A percentile compares a stretch with the other conserved stretches of the same genome.
phyloP scores from a whole-genome alignment of 64 coral and sea anemone genomes.

The Actinia tenebrosa region DNA sequence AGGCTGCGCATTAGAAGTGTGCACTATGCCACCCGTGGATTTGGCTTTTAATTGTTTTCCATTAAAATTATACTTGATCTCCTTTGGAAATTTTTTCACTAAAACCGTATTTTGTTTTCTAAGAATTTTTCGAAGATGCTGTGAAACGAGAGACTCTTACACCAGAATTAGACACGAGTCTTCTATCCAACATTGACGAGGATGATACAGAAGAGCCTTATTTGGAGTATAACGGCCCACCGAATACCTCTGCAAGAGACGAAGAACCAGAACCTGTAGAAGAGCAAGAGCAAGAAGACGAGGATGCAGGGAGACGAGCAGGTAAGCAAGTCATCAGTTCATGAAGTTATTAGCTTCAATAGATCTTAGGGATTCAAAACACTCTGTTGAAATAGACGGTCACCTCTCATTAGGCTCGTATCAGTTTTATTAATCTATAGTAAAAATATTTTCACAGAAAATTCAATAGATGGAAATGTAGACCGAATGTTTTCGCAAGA shows the following conservation, averaged over 20 bases:
- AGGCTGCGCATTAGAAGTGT: too few relatives aligned
- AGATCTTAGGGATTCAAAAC: too few relatives aligned
- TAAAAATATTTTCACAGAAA: background rate
- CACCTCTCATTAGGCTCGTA: too few relatives aligned
- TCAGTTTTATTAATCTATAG: background rate
- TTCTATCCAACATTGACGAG: slow-evolving; percentile 9
- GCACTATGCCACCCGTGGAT: too few relatives aligned
- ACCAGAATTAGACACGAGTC: background rate
- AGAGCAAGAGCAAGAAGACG: background rate
- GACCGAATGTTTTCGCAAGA: background rate
- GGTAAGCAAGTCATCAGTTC: background rate
- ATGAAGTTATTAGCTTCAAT: background rate
- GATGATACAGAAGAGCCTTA: background rate
- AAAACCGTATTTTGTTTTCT: background rate
- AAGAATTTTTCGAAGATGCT: slow-evolving; percentile 24
- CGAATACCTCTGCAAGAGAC: background rate
- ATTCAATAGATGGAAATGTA: background rate
- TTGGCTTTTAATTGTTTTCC: background rate
- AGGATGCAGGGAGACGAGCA: background rate
- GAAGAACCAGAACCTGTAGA: background rate
- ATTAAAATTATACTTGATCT: background rate
- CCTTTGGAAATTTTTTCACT: background rate
- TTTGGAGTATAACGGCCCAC: background rate
- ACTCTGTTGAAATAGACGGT: too few relatives aligned
- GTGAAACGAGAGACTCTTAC: background rate